Conservation (phyloP, 2,888 invertebrate species). For the Leptinotarsa haldemani region DNA sequence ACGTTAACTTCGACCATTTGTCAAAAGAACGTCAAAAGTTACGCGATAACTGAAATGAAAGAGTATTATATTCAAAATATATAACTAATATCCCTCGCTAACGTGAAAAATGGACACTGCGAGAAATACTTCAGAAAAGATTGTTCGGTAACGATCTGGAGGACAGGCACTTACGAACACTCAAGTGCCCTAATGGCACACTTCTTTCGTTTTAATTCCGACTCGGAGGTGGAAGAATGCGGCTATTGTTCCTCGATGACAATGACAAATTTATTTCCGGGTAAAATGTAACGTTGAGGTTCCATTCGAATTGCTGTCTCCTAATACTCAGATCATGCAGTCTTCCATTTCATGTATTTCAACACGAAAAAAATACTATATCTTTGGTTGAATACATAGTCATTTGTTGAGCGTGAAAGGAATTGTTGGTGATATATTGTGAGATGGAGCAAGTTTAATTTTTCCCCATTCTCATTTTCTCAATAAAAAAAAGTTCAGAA, state of each 20-base stretch:
- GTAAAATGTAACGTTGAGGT: not conserved
- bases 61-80: conserved; percentile 33
- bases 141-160: conserved; percentile 16
- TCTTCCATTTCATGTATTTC: too few relatives aligned
- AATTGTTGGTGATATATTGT: too few relatives aligned
- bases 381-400: too few relatives aligned
- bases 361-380: too few relatives aligned
- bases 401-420: too few relatives aligned
- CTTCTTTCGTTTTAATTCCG: conserved; percentile 19
- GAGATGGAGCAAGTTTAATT: too few relatives aligned
- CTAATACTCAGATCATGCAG: not conserved
- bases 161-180: conserved; percentile 20
- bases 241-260: conserved; percentile 14
- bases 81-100: conserved; percentile 29
- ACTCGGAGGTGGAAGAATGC: conserved; percentile 1
- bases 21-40: conserved; percentile 29
- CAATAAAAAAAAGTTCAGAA: too few relatives aligned
- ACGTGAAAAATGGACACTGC: conserved; percentile 30
- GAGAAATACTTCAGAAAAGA: conserved; percentile 13
- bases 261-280: conserved; percentile 1
- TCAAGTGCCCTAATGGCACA: conserved; percentile 18
- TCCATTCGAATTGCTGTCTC: not conserved
- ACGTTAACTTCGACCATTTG: conserved; percentile 39
- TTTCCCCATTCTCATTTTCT: too few relatives aligned
- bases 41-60: conserved; percentile 32